phyloP scores from a whole-genome alignment of 2,797 vertebrate species.

The Hemibagrus guttatus region DNA sequence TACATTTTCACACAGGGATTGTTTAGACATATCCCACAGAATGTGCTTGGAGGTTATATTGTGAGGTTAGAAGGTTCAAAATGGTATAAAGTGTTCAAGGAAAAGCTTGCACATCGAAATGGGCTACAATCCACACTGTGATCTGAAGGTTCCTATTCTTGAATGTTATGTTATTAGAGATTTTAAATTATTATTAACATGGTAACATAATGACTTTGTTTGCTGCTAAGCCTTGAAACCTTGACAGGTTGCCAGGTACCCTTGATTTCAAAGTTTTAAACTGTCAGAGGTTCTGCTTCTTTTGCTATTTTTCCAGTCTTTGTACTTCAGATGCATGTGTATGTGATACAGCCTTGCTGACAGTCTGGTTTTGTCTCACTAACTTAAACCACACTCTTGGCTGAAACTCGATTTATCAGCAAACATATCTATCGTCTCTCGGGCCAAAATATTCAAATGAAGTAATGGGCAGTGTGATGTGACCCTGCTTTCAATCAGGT shows the following conservation, averaged over 20 bases:
- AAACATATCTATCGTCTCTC: slow-evolving; percentile 44
- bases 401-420: slow-evolving; percentile 40
- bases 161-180: not conserved
- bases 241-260: not conserved
- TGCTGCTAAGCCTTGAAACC: not conserved
- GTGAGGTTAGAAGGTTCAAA: not conserved
- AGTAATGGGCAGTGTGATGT: slow-evolving; percentile 29
- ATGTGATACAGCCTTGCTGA: slow-evolving; percentile 32
- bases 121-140: not conserved
- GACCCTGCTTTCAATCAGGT: slow-evolving; percentile 50
- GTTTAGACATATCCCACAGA: not conserved
- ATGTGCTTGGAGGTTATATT: not conserved
- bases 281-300: not conserved
- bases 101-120: not conserved
- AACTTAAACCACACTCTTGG: slow-evolving; percentile 57
- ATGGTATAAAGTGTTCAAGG: not conserved
- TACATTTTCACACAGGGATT: not conserved
- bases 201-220: slow-evolving; percentile 9
- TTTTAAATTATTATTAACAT: not conserved
- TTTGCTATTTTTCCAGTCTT: not conserved
- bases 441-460: slow-evolving; percentile 49
- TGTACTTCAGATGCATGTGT: not conserved
- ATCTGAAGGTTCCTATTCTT: not conserved
- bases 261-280: slow-evolving; percentile 3
- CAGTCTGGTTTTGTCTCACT: slow-evolving; percentile 36